Percentiles rank a stretch among this genome's conserved stretches.
Evolutionary conservation across 2,113 vertebrate genomes (phyloP).

Genomic region (Montifringilla adamsi): DNA sequence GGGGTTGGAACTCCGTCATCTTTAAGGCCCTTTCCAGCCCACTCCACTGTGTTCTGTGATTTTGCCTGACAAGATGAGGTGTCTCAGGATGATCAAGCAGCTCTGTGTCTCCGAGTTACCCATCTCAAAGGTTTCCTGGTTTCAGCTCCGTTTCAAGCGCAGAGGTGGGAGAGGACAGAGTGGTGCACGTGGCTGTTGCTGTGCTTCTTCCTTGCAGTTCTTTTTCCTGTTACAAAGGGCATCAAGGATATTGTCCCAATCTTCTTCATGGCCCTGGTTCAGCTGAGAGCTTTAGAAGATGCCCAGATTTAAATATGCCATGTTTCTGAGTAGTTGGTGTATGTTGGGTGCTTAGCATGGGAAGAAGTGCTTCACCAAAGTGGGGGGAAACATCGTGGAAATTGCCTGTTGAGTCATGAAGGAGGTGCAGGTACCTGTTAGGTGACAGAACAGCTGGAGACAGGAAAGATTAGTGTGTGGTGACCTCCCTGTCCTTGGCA

Average conservation of each 20-base stretch:
- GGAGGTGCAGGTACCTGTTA: background rate
- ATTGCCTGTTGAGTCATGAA: background rate
- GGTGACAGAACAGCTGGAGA: background rate
- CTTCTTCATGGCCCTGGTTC: background rate
- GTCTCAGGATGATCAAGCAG: background rate
- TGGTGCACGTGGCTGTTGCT: fast-evolving
- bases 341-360: background rate
- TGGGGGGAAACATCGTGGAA: fast-evolving
- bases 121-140: fast-evolving
- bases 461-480: background rate
- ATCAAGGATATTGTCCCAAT: fast-evolving
- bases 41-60: background rate
- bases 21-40: background rate
- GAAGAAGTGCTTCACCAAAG: background rate
- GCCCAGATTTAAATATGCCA: background rate
- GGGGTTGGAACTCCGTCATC: background rate
- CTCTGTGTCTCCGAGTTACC: background rate
- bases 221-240: background rate
- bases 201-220: background rate
- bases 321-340: background rate
- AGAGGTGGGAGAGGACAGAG: background rate
- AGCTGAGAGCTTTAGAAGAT: background rate
- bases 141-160: background rate
- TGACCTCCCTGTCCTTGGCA: background rate
- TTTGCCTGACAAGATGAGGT: background rate